phyloP scores from a whole-genome alignment of 2,113 vertebrate genomes.

The Barbus barbus region DNA sequence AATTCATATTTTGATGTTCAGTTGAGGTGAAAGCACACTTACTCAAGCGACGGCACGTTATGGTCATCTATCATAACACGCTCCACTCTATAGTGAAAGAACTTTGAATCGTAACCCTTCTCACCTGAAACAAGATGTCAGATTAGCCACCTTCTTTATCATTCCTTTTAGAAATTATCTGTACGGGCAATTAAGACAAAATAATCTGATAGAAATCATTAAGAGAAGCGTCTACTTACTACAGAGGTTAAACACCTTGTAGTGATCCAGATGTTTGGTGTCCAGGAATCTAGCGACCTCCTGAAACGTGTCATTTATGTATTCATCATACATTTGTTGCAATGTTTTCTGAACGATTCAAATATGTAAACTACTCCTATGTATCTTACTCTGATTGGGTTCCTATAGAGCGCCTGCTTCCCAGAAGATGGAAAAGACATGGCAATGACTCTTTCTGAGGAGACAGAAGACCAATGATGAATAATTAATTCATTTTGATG shows the following conservation, averaged over 20 bases:
- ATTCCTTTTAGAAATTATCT: background rate
- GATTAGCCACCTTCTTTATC: background rate
- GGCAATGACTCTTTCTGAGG: conserved; percentile 89
- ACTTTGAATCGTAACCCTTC: conserved; percentile 86
- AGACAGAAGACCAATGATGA: conserved; percentile 44
- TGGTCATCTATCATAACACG: conserved; percentile 92
- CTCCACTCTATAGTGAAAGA: conserved; percentile 89
- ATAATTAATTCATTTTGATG: background rate
- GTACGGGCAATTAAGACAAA: too few species aligned
- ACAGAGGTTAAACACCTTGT: conserved; percentile 96
- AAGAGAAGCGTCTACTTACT: conserved; percentile 78
- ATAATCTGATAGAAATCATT: background rate
- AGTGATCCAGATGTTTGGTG: conserved; percentile 87
- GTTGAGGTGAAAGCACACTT: conserved; percentile 61
- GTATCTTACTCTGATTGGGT: conserved; percentile 85
- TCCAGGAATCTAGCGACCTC: conserved; percentile 92
- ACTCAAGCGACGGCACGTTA: conserved; percentile 89
- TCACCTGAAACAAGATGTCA: conserved; percentile 80
- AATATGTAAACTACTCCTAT: background rate
- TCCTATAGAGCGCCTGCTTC: conserved; percentile 90
- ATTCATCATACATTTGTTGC: background rate
- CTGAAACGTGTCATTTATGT: conserved; percentile 69
- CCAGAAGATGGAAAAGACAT: conserved; percentile 98
- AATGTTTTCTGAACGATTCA: background rate
- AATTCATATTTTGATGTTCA: background rate